phyloP scores from a whole-genome alignment of 92 coral and sea anemone genomes.

The Zoanthus sociatus region DNA sequence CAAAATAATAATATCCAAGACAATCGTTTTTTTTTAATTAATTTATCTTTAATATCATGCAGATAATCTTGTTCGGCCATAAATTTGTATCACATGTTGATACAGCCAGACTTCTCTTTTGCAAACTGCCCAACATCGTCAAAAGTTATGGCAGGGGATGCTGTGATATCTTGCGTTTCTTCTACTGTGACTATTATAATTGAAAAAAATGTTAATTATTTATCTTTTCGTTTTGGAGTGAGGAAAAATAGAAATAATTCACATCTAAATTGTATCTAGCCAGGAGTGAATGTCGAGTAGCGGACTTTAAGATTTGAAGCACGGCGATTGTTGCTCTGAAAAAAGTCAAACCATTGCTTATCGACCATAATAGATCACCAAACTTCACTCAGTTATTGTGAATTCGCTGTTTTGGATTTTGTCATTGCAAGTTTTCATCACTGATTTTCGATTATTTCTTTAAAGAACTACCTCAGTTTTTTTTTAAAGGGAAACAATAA shows the following conservation, averaged over 20 bases:
- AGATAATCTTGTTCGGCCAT: conserved; percentile 61
- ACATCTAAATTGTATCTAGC: not conserved
- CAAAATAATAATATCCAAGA: not conserved
- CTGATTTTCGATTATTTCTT: too few relatives aligned
- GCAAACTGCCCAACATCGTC: conserved; percentile 21
- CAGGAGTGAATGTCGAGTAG: too few relatives aligned
- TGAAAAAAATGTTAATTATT: not conserved
- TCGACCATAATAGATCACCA: too few relatives aligned
- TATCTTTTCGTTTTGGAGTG: not conserved
- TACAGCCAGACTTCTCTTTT: conserved; percentile 36
- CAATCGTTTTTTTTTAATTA: not conserved
- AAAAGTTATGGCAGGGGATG: conserved; percentile 8
- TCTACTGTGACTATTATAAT: not conserved
- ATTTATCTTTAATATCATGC: conserved; percentile 54
- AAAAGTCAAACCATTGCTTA: too few relatives aligned
- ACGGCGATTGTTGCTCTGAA: too few relatives aligned
- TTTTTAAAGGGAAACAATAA: too few relatives aligned
- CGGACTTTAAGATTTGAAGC: too few relatives aligned
- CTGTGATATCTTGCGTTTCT: not conserved
- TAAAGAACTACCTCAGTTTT: too few relatives aligned
- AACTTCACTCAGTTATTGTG: too few relatives aligned
- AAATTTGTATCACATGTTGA: conserved; percentile 53
- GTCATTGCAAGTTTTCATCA: too few relatives aligned
- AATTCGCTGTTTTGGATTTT: too few relatives aligned
- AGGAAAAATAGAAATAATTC: not conserved